phyloP scores from a whole-genome alignment of 2,113 vertebrate genomes.

The Takifugu bimaculatus region DNA sequence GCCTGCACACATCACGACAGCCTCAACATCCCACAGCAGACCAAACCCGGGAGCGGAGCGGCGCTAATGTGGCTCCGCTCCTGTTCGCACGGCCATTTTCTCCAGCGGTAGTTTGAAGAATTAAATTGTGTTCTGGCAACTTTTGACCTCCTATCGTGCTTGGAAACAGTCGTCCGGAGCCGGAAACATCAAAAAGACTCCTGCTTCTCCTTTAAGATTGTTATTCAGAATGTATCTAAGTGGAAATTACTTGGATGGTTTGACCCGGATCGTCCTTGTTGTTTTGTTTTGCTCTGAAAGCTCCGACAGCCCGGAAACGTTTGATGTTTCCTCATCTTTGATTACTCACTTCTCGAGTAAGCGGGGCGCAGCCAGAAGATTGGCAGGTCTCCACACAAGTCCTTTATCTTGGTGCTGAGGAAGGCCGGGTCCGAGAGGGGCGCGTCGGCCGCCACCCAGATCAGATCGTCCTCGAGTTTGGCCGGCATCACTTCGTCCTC shows the following conservation, averaged over 20 bases:
- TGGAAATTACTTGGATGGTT: constrained; percentile 28
- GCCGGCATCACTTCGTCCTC: constrained; percentile 84
- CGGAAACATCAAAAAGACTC: constrained; percentile 35
- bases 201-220: constrained; percentile 28
- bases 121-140: constrained; percentile 46
- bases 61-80: constrained; percentile 28
- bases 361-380: constrained; percentile 91
- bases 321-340: not conserved
- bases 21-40: constrained; percentile 44
- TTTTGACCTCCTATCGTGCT: constrained; percentile 36
- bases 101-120: constrained; percentile 33
- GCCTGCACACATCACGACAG: constrained; percentile 70
- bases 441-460: constrained; percentile 84
- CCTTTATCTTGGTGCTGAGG: constrained; percentile 86
- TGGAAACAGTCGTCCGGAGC: constrained; percentile 27
- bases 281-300: constrained; percentile 23
- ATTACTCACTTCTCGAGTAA: constrained; percentile 79
- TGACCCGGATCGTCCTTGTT: constrained; percentile 39
- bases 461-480: constrained; percentile 87
- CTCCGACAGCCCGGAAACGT: not conserved
- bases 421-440: constrained; percentile 84
- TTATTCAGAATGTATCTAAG: constrained; percentile 45
- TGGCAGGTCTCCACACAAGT: constrained; percentile 85
- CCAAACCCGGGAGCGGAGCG: constrained; percentile 38
- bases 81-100: constrained; percentile 29